Evolutionary conservation across 1,140 invertebrate species (phyloP).

Genomic region (Kradibia gibbosae): DNA sequence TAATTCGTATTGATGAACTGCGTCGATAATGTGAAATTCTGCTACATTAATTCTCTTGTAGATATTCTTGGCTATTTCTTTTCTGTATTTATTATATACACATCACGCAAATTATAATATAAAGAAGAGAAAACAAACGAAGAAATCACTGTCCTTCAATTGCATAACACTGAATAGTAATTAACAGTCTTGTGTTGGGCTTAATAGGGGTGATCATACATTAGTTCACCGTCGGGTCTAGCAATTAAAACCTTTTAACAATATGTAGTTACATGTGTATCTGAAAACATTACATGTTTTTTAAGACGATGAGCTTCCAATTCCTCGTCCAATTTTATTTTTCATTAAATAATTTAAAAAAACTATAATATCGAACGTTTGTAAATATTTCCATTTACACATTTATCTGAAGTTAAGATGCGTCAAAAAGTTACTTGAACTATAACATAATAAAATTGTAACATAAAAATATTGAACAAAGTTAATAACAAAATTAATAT

Average conservation of each 20-base stretch:
- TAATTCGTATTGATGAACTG: slow-evolving; percentile 24
- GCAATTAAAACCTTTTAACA: slow-evolving; percentile 44
- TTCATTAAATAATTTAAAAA: slow-evolving; percentile 39
- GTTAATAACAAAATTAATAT: slow-evolving; percentile 24
- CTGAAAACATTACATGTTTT: slow-evolving; percentile 50
- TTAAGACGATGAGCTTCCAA: slow-evolving; percentile 45
- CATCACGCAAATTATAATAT: slow-evolving; percentile 41
- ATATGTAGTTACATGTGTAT: slow-evolving; percentile 44
- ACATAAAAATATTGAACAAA: not conserved
- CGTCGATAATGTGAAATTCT: slow-evolving; percentile 22
- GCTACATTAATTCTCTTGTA: slow-evolving; percentile 13
- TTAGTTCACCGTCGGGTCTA: slow-evolving; percentile 28
- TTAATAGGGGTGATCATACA: slow-evolving; percentile 54
- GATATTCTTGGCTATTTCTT: slow-evolving; percentile 44
- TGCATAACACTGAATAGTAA: slow-evolving; percentile 58
- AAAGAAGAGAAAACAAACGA: slow-evolving; percentile 50
- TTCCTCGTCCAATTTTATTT: slow-evolving; percentile 51
- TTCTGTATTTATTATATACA: slow-evolving; percentile 50
- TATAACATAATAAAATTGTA: slow-evolving; percentile 21
- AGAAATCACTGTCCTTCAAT: slow-evolving; percentile 24
- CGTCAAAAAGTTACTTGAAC: not conserved
- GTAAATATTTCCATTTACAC: not conserved
- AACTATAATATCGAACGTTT: not conserved
- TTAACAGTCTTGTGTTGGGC: slow-evolving; percentile 68
- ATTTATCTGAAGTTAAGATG: not conserved